Base-by-base conservation (phyloP, 2,888 invertebrate genomes). In the Drosophila falleni region DNA sequence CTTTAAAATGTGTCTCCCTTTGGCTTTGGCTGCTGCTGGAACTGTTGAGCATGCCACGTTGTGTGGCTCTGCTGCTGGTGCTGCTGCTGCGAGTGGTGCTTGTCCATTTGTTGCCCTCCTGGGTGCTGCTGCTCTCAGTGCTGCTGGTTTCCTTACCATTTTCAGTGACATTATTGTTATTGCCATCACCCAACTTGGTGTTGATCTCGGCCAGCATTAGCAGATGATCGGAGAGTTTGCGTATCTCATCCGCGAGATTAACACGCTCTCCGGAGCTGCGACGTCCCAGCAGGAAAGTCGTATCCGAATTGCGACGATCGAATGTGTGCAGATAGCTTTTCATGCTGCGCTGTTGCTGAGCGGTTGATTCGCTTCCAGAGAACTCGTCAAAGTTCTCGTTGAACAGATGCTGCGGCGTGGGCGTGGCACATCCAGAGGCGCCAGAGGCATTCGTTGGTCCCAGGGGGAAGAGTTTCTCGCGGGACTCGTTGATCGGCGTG, bases 231-330 rank as follows among this genome's bases (percentile, higher is more conserved):
- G 97, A 97, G 0, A 97, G 92, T 92, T 96, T 96, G 78, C 96
- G 95, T 74, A 97, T 97, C 93, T 97, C 97, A 86, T 97, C 97
- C 0, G 97, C 97, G 66, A 97, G 93, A 86, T 95, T 96, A 67
- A 96, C 94, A 65, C 95, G 93, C 62, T 95, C 95, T 0, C 95
- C 94, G 74, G 95, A 95, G 19, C 94, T 93, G 78, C 90, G 91
- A 9, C 90, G 80, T 1, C 93, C 93, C 56, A 96, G 91, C 78
- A 96, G 93, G 84, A 95, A 95, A 8, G 95, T 95, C 83, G 96
- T 96, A 87, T 97, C 97, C 0, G 97, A 97, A 2, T 97, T 96
- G 82, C 97, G 93, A 63, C 97, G 94, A 89, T 96, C 96, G 51
- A 96, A 94, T 46, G 93, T 92, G 47, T 93, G 93, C 63, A 93